Evolutionary conservation across 2,888 invertebrate species (phyloP), one percentile per base, ranked within the genome.

Genomic region (Drosophila cognata): DNA sequence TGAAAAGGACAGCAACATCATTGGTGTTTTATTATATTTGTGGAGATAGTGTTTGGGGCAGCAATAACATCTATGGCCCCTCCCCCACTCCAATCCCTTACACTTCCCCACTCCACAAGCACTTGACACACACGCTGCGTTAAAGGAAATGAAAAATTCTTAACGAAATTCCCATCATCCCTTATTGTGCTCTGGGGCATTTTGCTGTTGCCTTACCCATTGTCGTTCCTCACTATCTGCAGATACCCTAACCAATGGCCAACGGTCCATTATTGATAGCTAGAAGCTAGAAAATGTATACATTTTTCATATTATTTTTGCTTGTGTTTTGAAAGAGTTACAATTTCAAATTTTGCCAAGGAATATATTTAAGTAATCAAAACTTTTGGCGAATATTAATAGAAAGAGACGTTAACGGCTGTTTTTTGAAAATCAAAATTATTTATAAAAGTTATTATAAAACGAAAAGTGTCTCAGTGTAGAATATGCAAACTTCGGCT

Each of bases 81-180:
- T 57, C 46, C 70, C 38, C 36, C 29, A 36, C 41, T 28, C 63
- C 71, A 31, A 16, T 43, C 21, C 36, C 55, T n/a, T 35, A 1
- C 29, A 16, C 18, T 8, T 16, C 38, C 4, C 56, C n/a, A n/a
- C 7, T 57, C 61, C 68, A 56, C 61, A 29, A 38, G 66, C 68
- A 64, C 73, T 79, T 70, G 60, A 67, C 70, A 59, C 57, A 77
- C 64, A 70, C 71, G 58, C 46, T 59, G 74, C 60, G 84, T 75
- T 78, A 78, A 84, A 87, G 87, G 87, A 87, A 87, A 87, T 87
- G 87, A 87, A 87, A 87, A 87, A 87, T 89, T 87, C 87, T 85
- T 89, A 83, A 80, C 76, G 66, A 87, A 89, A 87, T 87, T 89
- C 87, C 88, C 85, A 87, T 87, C 87, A 87, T 87, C 89, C 89